phyloP scores from a whole-genome alignment of 2,113 vertebrate species.

The Lanius collurio region DNA sequence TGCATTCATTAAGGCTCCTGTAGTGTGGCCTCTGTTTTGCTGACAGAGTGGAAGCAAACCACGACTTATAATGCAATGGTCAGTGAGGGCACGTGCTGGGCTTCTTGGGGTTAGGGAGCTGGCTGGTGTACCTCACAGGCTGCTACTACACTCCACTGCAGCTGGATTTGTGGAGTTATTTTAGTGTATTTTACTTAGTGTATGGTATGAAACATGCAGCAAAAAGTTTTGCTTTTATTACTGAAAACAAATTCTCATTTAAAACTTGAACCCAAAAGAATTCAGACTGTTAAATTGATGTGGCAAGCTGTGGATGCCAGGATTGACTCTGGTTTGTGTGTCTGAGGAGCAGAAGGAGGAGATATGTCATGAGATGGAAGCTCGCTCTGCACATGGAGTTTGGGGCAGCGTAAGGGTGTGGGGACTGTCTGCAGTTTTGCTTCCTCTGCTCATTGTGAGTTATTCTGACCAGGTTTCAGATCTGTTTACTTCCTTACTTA shows the following conservation, averaged over 20 bases:
- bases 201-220: background rate
- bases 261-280: background rate
- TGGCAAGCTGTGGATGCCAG: background rate
- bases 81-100: accelerated
- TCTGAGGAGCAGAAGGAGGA: background rate
- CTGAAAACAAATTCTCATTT: background rate
- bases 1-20: background rate
- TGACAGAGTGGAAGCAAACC: background rate
- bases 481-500: background rate
- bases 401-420: background rate
- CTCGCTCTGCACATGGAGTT: accelerated
- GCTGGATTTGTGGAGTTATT: background rate
- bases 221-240: background rate
- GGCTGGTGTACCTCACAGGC: background rate
- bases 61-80: accelerated
- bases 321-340: background rate
- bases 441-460: background rate
- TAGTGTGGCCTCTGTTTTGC: background rate
- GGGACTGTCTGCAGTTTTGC: background rate
- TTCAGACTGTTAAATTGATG: background rate
- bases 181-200: background rate
- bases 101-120: background rate
- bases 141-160: background rate
- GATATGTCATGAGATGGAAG: background rate
- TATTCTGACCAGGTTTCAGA: background rate